Evolutionary conservation across 30 jellyfish, hydroid and myxozoan species (phyloP).

Genomic region (Mastigias papua): DNA sequence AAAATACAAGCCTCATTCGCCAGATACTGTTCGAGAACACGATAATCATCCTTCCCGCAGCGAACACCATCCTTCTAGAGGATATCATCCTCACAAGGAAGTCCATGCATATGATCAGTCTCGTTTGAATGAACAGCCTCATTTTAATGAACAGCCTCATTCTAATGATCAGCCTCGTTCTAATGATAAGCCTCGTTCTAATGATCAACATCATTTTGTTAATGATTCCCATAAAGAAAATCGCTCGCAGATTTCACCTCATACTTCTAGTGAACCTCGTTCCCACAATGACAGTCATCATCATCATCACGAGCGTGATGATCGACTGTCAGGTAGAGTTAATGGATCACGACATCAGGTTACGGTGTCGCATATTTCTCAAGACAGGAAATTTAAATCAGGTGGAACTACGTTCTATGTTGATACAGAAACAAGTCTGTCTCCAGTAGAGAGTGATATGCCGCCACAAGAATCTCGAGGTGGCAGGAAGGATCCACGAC

Average conservation of each 20-base stretch:
- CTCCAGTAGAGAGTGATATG: conserved; percentile 18
- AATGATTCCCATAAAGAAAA: neutral
- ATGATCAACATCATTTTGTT: neutral
- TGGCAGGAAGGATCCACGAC: conserved; percentile 29
- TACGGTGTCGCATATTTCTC: neutral
- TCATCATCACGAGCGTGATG: neutral
- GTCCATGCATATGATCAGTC: neutral
- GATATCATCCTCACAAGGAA: neutral
- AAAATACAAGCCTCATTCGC: neutral
- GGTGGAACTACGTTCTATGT: conserved; percentile 41
- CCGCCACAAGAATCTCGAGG: conserved; percentile 47
- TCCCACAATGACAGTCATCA: neutral
- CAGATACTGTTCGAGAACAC: neutral
- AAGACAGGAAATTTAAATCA: conserved; percentile 26
- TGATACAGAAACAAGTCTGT: neutral
- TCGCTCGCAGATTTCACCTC: neutral
- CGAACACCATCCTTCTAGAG: neutral
- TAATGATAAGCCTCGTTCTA: neutral
- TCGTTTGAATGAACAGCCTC: too few relatives aligned
- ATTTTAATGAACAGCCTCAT: neutral
- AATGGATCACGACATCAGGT: neutral
- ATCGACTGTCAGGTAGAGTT: neutral
- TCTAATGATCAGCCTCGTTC: neutral
- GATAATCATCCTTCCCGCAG: neutral
- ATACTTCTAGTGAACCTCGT: neutral